Evolutionary conservation across 1,140 invertebrate species (phyloP).

Genomic region (Diorhabda elongata): DNA sequence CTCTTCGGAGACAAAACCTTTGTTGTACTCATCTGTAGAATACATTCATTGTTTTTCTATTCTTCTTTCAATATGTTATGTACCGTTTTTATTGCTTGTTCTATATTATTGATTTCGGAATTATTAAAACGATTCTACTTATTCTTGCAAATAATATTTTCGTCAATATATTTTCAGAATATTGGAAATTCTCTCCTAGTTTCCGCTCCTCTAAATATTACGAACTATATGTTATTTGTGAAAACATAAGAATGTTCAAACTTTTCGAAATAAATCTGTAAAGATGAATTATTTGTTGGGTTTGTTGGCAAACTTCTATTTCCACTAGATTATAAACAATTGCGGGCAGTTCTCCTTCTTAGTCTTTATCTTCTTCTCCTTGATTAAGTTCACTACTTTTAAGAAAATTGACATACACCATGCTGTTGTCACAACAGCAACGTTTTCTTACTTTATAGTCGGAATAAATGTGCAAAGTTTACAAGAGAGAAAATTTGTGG

Average conservation of each 20-base stretch:
- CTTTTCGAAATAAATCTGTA: constrained; percentile 11
- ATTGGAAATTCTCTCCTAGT: too few species aligned
- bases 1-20: too few species aligned
- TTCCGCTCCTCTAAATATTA: background rate
- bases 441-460: background rate
- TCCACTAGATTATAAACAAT: constrained; percentile 15
- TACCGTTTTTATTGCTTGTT: too few species aligned
- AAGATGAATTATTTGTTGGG: constrained; percentile 14
- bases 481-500: too few species aligned
- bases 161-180: too few species aligned
- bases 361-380: constrained; percentile 4
- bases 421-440: background rate
- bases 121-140: too few species aligned
- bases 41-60: too few species aligned
- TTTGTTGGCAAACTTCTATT: constrained; percentile 14
- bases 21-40: too few species aligned
- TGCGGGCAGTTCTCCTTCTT: constrained; percentile 6
- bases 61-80: too few species aligned
- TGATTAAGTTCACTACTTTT: constrained; percentile 15
- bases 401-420: constrained; percentile 4
- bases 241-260: constrained; percentile 8
- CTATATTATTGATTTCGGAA: too few species aligned
- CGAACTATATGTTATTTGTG: constrained; percentile 4
- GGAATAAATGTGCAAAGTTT: too few species aligned
- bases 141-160: too few species aligned